A percentile compares a stretch with the other conserved stretches of the same genome.
Evolutionary conservation across 2,113 vertebrate species (phyloP).

Genomic region (Thymallus thymallus): DNA sequence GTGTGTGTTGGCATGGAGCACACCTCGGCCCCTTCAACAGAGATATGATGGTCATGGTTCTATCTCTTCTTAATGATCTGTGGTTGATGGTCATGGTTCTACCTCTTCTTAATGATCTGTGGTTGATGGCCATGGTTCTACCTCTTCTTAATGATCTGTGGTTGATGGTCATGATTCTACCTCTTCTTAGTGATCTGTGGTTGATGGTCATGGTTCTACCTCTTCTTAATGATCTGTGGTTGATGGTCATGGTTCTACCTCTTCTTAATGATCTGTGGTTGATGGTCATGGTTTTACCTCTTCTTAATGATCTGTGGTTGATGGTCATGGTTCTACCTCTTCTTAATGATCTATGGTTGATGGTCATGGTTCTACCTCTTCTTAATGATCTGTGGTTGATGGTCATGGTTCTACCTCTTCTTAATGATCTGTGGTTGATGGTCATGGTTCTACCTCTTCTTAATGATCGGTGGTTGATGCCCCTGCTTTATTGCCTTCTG

Average conservation of each 20-base stretch:
- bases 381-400: slow-evolving; percentile 7
- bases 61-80: slow-evolving; percentile 4
- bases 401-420: not conserved
- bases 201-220: not conserved
- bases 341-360: slow-evolving; percentile 4
- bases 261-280: slow-evolving; percentile 3
- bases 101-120: slow-evolving; percentile 4
- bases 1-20: not conserved
- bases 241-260: not conserved
- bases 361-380: not conserved
- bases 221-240: slow-evolving; percentile 5
- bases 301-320: slow-evolving; percentile 4
- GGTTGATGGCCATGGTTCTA: not conserved
- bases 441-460: not conserved
- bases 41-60: not conserved
- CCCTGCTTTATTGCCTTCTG: not conserved
- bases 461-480: slow-evolving; percentile 6
- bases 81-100: not conserved
- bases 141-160: slow-evolving; percentile 7
- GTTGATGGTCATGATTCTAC: not conserved
- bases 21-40: not conserved
- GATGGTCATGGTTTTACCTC: not conserved
- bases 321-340: not conserved
- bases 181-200: slow-evolving; percentile 5
- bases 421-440: slow-evolving; percentile 1